These are phyloP conservation scores for Brachyalestes nurse DNA, from an alignment of 2,797 vertebrate species.

Conservation along the genomic window DNA sequence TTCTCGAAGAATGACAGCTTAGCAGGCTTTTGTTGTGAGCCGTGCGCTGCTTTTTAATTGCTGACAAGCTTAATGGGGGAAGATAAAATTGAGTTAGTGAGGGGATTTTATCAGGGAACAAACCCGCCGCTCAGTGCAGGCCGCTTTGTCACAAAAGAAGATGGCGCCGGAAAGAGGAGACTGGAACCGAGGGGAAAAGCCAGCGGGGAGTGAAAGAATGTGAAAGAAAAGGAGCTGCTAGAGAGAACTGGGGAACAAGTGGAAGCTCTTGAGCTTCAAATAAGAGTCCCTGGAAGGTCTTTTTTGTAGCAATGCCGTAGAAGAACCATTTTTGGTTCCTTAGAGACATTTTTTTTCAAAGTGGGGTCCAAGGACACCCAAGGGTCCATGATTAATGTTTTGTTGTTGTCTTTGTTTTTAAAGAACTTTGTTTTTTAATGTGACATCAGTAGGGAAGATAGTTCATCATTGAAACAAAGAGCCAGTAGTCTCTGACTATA, in stretches of 20 bases:
- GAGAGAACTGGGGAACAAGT: not conserved
- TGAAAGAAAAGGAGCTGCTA: not conserved
- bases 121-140: slow-evolving; percentile 34
- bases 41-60: slow-evolving; percentile 55
- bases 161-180: slow-evolving; percentile 12
- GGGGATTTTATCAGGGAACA: slow-evolving; percentile 52
- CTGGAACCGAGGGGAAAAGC: slow-evolving; percentile 12
- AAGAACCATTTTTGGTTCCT: no score
- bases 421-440: no score
- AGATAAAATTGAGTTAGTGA: slow-evolving; percentile 47
- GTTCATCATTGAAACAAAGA: no score
- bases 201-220: slow-evolving; percentile 17
- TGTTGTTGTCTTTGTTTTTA: no score
- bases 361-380: no score
- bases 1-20: slow-evolving; percentile 55
- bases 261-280: not conserved
- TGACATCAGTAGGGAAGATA: no score
- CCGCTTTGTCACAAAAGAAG: slow-evolving; percentile 40
- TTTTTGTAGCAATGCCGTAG: no score
- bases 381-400: no score
- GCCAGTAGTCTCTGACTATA: no score
- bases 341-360: no score
- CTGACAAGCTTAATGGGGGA: slow-evolving; percentile 56
- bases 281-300: no score
- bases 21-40: slow-evolving; percentile 55